These are phyloP conservation scores for Melanostoma mellinum DNA, from an alignment of 2,888 invertebrate genomes.

Conservation along the genomic window DNA sequence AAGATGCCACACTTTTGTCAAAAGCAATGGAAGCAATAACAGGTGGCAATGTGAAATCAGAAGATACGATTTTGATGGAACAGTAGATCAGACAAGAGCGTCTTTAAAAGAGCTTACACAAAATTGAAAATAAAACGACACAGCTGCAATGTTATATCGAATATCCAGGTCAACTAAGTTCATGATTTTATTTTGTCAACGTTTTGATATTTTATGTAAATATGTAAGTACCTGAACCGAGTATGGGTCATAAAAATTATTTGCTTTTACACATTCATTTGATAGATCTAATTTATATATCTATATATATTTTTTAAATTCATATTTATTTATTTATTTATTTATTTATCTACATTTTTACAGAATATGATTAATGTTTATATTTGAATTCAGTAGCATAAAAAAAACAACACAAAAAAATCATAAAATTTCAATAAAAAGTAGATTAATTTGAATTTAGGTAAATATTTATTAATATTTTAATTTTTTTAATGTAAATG, in stretches of 20 bases:
- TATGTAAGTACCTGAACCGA: slow-evolving; percentile 74
- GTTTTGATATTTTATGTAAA: slow-evolving; percentile 71
- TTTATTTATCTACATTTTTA: slow-evolving; percentile 12
- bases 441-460: slow-evolving; percentile 68
- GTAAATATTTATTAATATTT: slow-evolving; percentile 54
- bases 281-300: slow-evolving; percentile 6
- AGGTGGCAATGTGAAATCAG: slow-evolving; percentile 86
- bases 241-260: slow-evolving; percentile 41
- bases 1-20: slow-evolving; percentile 91
- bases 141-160: slow-evolving; percentile 60
- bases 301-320: slow-evolving; percentile 15
- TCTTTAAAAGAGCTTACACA: slow-evolving; percentile 7
- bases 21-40: slow-evolving; percentile 90
- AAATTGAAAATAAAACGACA: slow-evolving; percentile 21
- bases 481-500: slow-evolving; percentile 54
- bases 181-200: slow-evolving; percentile 33
- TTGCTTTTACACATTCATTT: slow-evolving; percentile 14
- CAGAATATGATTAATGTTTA: slow-evolving; percentile 27
- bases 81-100: slow-evolving; percentile 75
- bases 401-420: neutral
- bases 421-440: neutral
- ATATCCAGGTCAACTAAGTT: slow-evolving; percentile 15
- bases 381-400: slow-evolving; percentile 6
- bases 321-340: slow-evolving; percentile 14
- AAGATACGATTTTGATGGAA: slow-evolving; percentile 84